A percentile compares a stretch with the other conserved stretches of the same genome.
Evolutionary conservation across 92 coral and sea anemone species (phyloP).

Genomic region (Umimayanthus kanabou): DNA sequence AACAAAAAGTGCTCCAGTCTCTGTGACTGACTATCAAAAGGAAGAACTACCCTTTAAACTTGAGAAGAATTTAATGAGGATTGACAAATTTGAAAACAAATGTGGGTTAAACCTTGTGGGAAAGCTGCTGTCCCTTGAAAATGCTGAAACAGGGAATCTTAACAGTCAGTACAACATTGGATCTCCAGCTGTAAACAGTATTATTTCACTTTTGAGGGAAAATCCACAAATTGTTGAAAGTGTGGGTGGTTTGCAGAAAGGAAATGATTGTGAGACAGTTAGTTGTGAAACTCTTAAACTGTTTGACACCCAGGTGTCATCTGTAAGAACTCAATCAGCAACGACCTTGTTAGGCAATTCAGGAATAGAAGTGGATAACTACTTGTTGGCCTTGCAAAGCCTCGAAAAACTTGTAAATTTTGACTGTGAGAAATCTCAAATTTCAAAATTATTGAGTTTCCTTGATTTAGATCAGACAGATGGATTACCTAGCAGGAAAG

Average conservation of each 20-base stretch:
- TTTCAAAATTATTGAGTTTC: neutral
- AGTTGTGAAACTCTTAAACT: conserved; percentile 47
- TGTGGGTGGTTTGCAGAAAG: neutral
- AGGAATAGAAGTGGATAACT: neutral
- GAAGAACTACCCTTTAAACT: neutral
- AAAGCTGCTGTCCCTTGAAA: conserved; percentile 59
- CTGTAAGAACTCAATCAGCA: conserved; percentile 3
- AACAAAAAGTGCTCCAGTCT: neutral
- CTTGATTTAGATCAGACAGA: conserved; percentile 19
- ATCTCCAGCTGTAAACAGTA: conserved; percentile 45
- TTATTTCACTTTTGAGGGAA: conserved; percentile 63
- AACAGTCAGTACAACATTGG: conserved; percentile 34
- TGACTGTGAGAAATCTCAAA: neutral
- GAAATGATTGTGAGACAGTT: conserved; percentile 31
- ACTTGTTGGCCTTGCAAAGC: conserved; percentile 20
- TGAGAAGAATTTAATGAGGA: conserved; percentile 14
- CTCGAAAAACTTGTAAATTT: conserved; percentile 32
- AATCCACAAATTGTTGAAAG: conserved; percentile 1
- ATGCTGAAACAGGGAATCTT: conserved; percentile 41
- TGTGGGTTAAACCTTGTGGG: conserved; percentile 62
- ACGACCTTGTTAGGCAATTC: neutral
- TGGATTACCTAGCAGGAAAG: neutral
- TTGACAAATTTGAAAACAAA: neutral
- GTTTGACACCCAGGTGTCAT: conserved; percentile 55
- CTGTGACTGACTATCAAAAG: neutral